Evolutionary conservation across 2,888 invertebrate genomes (phyloP).

Genomic region (Chrysomela aeneicollis): DNA sequence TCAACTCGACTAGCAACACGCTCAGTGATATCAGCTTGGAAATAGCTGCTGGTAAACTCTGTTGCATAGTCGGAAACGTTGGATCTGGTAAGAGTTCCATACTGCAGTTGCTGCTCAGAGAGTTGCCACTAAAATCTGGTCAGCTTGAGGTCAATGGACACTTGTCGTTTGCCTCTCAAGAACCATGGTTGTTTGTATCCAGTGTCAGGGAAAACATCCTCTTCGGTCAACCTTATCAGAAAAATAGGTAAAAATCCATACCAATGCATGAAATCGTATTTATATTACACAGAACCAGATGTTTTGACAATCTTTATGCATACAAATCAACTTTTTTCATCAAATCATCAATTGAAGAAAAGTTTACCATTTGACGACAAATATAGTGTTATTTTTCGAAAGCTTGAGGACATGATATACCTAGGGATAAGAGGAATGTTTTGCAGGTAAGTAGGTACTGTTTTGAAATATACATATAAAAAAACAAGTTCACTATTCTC

Average conservation of each 20-base stretch:
- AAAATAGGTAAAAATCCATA: constrained; percentile 57
- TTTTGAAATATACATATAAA: too few relatives aligned
- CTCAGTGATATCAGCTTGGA: constrained; percentile 62
- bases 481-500: too few relatives aligned
- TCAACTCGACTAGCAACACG: constrained; percentile 51
- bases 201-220: constrained; percentile 80
- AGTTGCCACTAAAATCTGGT: constrained; percentile 71
- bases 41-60: constrained; percentile 60
- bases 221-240: constrained; percentile 73
- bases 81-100: constrained; percentile 76
- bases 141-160: constrained; percentile 69
- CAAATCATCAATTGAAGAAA: too few relatives aligned
- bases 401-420: too few relatives aligned
- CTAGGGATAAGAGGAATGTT: too few relatives aligned
- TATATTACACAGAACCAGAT: too few relatives aligned
- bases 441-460: too few relatives aligned
- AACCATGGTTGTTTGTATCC: constrained; percentile 79
- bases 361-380: too few relatives aligned
- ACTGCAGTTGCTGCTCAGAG: constrained; percentile 74
- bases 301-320: too few relatives aligned
- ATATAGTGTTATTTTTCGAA: too few relatives aligned
- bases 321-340: too few relatives aligned
- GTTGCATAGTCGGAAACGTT: constrained; percentile 67
- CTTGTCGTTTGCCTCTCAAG: constrained; percentile 77
- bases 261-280: too few relatives aligned